Percentiles rank a stretch among this genome's conserved stretches.
Conservation (phyloP, 2,113 vertebrate genomes). For the Canis aureus region DNA sequence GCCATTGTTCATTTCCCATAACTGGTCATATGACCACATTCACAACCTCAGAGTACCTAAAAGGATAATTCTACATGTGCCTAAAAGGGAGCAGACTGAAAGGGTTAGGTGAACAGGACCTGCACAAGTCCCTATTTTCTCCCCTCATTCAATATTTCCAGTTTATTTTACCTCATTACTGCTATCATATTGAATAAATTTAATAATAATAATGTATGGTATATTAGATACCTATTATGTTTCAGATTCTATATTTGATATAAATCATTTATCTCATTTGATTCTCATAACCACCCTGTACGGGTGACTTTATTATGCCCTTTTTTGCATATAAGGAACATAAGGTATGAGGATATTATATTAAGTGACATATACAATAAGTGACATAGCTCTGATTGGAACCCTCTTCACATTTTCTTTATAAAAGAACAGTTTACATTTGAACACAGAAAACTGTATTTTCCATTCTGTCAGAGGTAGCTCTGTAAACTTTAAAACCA, state of each 20-base stretch:
- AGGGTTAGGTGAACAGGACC: background rate
- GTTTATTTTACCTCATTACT: background rate
- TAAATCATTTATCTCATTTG: background rate
- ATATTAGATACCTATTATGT: background rate
- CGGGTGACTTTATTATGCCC: background rate
- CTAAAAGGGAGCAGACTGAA: background rate
- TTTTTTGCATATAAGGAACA: background rate
- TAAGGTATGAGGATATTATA: background rate
- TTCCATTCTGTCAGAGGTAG: background rate
- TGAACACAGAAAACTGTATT: background rate
- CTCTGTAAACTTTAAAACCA: constrained; percentile 21
- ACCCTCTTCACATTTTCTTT: background rate
- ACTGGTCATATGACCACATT: background rate
- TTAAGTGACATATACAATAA: background rate
- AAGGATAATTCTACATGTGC: background rate
- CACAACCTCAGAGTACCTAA: background rate
- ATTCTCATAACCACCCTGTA: background rate
- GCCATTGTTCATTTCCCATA: background rate
- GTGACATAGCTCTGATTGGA: background rate
- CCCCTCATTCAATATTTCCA: background rate
- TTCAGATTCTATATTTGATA: background rate
- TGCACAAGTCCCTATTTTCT: background rate
- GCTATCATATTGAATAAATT: background rate
- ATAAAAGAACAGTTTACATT: background rate
- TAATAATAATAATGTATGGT: background rate